phyloP scores from a whole-genome alignment of 2,113 vertebrate genomes.

The Hiodon tergisus region DNA sequence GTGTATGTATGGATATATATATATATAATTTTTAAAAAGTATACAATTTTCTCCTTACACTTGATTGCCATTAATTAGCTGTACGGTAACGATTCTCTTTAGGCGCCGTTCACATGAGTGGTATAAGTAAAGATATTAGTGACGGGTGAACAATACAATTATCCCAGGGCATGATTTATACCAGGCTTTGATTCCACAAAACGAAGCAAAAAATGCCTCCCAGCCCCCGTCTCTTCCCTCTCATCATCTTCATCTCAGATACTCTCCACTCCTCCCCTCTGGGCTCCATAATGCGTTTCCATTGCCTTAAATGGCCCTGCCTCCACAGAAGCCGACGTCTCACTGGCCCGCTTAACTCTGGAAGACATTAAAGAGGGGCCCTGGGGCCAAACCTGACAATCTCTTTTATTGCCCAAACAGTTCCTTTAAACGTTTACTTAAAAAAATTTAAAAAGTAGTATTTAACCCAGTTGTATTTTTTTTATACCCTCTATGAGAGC shows the following conservation, averaged over 20 bases:
- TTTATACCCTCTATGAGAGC: too few relatives aligned
- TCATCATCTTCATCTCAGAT: background rate
- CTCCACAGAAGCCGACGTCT: background rate
- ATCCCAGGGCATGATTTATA: background rate
- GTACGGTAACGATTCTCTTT: background rate
- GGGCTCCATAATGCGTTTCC: background rate
- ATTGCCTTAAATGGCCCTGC: background rate
- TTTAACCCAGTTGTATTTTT: too few relatives aligned
- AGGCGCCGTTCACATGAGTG: background rate
- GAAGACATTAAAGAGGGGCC: background rate
- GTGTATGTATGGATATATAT: too few relatives aligned
- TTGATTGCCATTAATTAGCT: background rate
- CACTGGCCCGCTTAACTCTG: background rate
- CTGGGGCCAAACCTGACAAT: background rate
- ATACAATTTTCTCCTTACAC: too few relatives aligned
- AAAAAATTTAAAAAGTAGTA: too few relatives aligned
- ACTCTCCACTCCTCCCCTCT: background rate
- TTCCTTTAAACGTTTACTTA: too few relatives aligned
- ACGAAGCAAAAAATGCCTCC: conserved; percentile 5
- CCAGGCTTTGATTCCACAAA: conserved; percentile 2
- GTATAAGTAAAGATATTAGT: background rate
- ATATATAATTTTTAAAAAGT: too few relatives aligned
- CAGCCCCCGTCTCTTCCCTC: conserved; percentile 3
- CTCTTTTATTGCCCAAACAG: background rate
- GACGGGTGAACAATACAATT: background rate